Base-by-base conservation (phyloP, 2,113 vertebrate species). In the Pao palembangensis region DNA sequence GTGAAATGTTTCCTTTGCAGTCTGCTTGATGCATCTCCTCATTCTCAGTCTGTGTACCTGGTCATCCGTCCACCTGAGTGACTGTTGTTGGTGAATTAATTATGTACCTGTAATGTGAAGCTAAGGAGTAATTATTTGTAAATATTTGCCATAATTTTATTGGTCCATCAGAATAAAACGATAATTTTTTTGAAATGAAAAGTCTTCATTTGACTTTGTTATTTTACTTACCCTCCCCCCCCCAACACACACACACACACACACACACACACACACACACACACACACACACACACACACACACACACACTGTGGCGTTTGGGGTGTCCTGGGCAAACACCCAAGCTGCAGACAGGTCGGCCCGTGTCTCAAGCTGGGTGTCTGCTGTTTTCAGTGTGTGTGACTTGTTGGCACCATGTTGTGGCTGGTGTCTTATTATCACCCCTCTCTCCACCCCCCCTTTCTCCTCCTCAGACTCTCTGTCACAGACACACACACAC, bases 71-170 rank as follows among this genome's bases (percentile, higher is more conserved):
- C 88, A 86, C 92, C 92, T 87, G 94, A 95, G 95, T 96, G 96
- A 94, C 91, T 98, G 95, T 96, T 94, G 91, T 92, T 94, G 95
- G 95, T 99, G 95, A 91, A 93, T 92, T 93, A 94, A 49, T 94
- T 94, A 94, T 94, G 96, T 98, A 96, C 92, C 92, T 93, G 95
- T 98, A 95, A 95, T 94, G 95, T 99, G 96, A 97, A 91, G 83
- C 84, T 85, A 90, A 91, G 79, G 90, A 91, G 94, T 98, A 96
- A 99, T 96, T 98, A 98, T 99, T 98, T 99, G 96, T 98, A 99
- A 99, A 99, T 99, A 98, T 94, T 96, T 94, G 90, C 95, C 93
- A 99, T 99, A 97, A 99, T 98, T 98, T 98, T 98, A 99, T 98
- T 98, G 93, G 93, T 97, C 96, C 93, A 90, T 95, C 94, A 94